Evolutionary conservation across 2,113 vertebrate species (phyloP).

Genomic region (Plectropomus leopardus): DNA sequence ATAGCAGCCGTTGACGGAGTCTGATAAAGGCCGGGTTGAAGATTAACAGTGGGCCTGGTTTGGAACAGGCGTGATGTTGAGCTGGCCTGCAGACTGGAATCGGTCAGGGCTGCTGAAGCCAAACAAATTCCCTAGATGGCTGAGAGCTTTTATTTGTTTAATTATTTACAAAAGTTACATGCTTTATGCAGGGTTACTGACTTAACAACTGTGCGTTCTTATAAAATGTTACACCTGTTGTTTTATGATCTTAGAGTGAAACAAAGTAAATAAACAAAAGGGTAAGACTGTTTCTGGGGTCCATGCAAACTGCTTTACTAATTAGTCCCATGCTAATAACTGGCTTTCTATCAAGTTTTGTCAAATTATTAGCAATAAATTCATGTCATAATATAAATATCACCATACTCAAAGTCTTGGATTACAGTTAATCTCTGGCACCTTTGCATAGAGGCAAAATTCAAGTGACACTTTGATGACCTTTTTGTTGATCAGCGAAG

Average conservation of each 20-base stretch:
- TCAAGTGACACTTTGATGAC: neutral
- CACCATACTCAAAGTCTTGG: neutral
- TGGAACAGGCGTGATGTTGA: too few species aligned
- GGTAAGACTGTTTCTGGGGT: neutral
- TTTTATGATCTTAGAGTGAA: neutral
- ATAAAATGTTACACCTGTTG: neutral
- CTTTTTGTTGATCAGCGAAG: neutral
- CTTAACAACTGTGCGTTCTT: neutral
- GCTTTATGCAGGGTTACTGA: neutral
- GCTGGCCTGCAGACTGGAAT: too few species aligned
- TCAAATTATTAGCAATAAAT: too few species aligned
- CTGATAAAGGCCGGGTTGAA: neutral
- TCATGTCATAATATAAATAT: too few species aligned
- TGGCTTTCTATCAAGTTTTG: neutral
- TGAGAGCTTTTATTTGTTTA: neutral
- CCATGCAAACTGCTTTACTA: neutral
- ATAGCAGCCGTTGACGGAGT: neutral
- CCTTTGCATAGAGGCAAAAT: neutral
- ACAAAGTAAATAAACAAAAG: neutral
- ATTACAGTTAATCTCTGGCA: neutral
- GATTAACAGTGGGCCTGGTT: neutral
- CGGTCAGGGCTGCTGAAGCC: neutral
- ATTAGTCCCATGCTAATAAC: neutral
- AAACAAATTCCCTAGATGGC: neutral
- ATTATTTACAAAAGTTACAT: neutral